phyloP scores from a whole-genome alignment of 2,113 vertebrate genomes.

The Paramormyrops kingsleyae region DNA sequence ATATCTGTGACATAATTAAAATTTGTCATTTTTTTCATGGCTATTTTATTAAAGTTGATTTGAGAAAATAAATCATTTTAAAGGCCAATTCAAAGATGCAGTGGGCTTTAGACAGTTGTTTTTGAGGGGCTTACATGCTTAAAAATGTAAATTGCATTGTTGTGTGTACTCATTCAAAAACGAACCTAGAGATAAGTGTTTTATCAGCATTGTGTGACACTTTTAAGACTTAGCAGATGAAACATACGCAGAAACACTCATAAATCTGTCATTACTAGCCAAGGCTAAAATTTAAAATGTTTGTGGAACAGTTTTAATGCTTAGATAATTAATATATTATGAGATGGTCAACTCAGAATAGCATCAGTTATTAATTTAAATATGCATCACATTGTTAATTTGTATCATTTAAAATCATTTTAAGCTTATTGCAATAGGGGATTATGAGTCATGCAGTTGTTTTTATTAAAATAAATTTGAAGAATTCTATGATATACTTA shows the following conservation, averaged over 20 bases:
- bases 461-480: background rate
- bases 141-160: conserved; percentile 38
- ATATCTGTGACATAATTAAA: background rate
- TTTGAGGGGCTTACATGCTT: conserved; percentile 29
- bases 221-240: conserved; percentile 25
- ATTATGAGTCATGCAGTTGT: background rate
- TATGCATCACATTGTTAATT: background rate
- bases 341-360: background rate
- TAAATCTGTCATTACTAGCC: background rate
- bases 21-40: background rate
- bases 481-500: background rate
- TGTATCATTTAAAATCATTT: background rate
- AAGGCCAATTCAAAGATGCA: background rate
- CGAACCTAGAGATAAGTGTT: background rate
- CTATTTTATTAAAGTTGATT: background rate
- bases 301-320: background rate
- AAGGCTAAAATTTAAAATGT: background rate
- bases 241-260: conserved; percentile 13
- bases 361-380: background rate
- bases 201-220: conserved; percentile 27
- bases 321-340: background rate
- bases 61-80: background rate
- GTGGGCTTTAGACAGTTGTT: background rate
- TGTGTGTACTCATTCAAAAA: conserved; percentile 27
- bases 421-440: background rate